These are phyloP conservation scores for Glyptemys insculpta DNA, from an alignment of 2,797 vertebrate species.

Conservation along the genomic window DNA sequence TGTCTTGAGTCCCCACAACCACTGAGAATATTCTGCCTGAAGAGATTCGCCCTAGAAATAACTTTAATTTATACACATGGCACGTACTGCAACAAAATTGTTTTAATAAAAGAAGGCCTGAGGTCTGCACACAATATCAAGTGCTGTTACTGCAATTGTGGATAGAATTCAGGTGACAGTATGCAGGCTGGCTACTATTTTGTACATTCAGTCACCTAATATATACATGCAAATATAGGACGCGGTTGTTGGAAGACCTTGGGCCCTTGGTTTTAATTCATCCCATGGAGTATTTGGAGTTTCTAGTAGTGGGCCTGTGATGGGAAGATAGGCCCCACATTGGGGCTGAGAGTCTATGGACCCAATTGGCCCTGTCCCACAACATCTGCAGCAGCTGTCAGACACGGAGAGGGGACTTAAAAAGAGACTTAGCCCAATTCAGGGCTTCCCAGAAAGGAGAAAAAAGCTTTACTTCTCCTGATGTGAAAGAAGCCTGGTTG, in stretches of 20 bases:
- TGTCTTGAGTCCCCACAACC: neutral
- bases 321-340: neutral
- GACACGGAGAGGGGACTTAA: neutral
- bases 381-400: neutral
- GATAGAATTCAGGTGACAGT: neutral
- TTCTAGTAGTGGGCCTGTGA: neutral
- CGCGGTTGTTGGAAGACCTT: neutral
- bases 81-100: neutral
- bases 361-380: neutral
- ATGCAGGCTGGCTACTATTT: neutral
- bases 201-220: neutral
- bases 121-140: neutral
- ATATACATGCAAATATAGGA: rapidly evolving
- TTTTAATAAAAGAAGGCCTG: neutral
- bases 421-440: neutral
- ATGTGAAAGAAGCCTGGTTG: neutral
- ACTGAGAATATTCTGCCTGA: neutral
- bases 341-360: neutral
- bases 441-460: neutral
- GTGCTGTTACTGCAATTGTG: neutral
- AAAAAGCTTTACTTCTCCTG: neutral
- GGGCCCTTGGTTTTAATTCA: neutral
- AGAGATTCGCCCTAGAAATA: neutral
- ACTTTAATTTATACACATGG: neutral
- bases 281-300: neutral